phyloP scores from a whole-genome alignment of 35 echinoderm and acorn worm genomes.

The Diadema setosum region DNA sequence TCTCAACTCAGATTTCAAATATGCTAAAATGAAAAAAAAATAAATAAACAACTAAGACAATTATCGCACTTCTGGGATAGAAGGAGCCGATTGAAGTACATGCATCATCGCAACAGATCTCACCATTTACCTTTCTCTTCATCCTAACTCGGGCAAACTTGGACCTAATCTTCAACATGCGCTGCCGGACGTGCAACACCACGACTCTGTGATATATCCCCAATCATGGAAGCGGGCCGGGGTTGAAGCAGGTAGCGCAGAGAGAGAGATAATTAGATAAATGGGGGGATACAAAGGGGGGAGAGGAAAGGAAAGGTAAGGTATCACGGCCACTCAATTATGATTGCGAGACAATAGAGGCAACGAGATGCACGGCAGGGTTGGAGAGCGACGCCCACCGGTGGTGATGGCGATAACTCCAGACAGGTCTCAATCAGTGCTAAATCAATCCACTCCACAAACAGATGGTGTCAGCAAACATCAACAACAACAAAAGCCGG shows the following conservation, averaged over 20 bases:
- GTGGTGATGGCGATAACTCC: not conserved
- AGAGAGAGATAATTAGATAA: no score
- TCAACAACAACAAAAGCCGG: no score
- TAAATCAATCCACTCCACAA: not conserved
- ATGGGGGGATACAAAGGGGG: not conserved
- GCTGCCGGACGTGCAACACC: not conserved
- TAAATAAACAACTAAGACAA: no score
- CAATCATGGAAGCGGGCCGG: not conserved
- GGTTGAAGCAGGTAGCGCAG: no score
- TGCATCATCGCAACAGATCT: not conserved
- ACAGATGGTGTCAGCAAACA: no score
- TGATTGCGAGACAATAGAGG: not conserved
- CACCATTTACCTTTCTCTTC: not conserved
- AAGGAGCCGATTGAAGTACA: no score
- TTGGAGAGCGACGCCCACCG: not conserved
- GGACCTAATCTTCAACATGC: conserved; percentile 17
- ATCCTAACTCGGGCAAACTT: conserved; percentile 27
- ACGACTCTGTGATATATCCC: not conserved
- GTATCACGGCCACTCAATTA: not conserved
- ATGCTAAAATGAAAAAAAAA: no score
- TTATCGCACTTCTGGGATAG: no score
- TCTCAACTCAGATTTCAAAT: no score
- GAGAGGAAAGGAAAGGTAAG: not conserved
- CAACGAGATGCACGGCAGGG: not conserved
- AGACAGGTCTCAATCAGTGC: not conserved